phyloP scores from a whole-genome alignment of 2,888 invertebrate species.

The Meandrusa payeni region DNA sequence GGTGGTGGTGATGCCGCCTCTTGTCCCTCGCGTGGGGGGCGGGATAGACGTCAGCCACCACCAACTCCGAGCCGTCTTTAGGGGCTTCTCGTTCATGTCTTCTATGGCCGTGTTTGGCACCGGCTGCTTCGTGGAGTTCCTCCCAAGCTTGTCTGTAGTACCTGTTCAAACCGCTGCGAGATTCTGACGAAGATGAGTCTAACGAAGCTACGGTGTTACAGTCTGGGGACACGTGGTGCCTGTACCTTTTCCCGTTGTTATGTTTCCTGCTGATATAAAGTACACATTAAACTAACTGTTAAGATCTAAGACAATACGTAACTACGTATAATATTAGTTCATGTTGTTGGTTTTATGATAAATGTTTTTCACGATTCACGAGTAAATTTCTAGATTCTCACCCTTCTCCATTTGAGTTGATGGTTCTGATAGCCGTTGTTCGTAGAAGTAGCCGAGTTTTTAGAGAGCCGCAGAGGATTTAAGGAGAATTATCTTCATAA shows the following conservation, averaged over 20 bases:
- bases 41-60: conserved; percentile 84
- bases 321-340: too few species aligned
- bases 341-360: too few species aligned
- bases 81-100: conserved; percentile 77
- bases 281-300: too few species aligned
- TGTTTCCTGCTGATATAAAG: conserved; percentile 55
- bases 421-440: too few species aligned
- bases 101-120: conserved; percentile 71
- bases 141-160: conserved; percentile 97
- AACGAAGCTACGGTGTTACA: conserved; percentile 95
- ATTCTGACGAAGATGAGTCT: conserved; percentile 93
- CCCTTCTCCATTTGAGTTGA: too few species aligned
- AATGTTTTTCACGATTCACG: too few species aligned
- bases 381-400: too few species aligned
- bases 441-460: too few species aligned
- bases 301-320: too few species aligned
- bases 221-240: conserved; percentile 93
- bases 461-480: too few species aligned
- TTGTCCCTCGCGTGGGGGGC: conserved; percentile 74
- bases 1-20: conserved; percentile 87
- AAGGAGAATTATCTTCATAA: too few species aligned
- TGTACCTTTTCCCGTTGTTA: conserved; percentile 91
- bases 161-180: conserved; percentile 90
- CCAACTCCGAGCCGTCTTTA: conserved; percentile 88
- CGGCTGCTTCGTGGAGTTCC: conserved; percentile 91